These are phyloP conservation scores for Brachyhypopomus gauderio DNA, from an alignment of 2,113 vertebrate genomes.

Conservation along the genomic window DNA sequence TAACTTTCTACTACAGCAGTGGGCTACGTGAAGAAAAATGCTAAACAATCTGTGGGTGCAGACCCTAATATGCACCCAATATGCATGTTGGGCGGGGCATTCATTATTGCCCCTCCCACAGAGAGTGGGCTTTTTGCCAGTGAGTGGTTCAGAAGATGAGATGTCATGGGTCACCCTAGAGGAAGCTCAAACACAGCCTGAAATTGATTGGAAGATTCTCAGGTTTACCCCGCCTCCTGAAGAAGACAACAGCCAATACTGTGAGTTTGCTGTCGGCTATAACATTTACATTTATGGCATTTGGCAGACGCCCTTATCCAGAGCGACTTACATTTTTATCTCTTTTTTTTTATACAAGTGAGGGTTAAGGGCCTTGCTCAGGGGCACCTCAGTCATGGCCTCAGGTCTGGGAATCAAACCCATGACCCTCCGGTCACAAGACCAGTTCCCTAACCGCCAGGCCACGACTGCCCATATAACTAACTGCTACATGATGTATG, in stretches of 20 bases:
- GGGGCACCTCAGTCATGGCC: no score
- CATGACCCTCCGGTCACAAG: no score
- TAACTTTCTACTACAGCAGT: slow-evolving; percentile 56
- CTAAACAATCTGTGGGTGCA: not conserved
- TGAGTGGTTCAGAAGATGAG: slow-evolving; percentile 73
- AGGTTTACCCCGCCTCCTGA: slow-evolving; percentile 83
- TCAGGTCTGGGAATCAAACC: no score
- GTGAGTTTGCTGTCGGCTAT: slow-evolving; percentile 71
- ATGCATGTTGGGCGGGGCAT: slow-evolving; percentile 4
- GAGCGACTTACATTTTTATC: no score
- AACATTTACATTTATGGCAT: no score
- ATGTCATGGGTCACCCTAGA: slow-evolving; percentile 87
- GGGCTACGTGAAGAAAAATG: not conserved
- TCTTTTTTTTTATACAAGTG: no score
- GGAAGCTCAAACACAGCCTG: slow-evolving; percentile 71
- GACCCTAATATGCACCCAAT: slow-evolving; percentile 45
- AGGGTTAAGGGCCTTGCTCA: no score
- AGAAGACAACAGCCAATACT: slow-evolving; percentile 83
- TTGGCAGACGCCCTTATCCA: no score
- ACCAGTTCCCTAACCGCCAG: no score
- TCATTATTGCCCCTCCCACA: slow-evolving; percentile 61
- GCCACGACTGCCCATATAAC: no score
- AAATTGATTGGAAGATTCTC: slow-evolving; percentile 83
- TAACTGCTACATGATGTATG: not conserved
- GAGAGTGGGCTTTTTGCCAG: slow-evolving; percentile 87